These are phyloP conservation scores for Atractosteus spatula DNA, from an alignment of 2,113 vertebrate species.

Conservation along the genomic window DNA sequence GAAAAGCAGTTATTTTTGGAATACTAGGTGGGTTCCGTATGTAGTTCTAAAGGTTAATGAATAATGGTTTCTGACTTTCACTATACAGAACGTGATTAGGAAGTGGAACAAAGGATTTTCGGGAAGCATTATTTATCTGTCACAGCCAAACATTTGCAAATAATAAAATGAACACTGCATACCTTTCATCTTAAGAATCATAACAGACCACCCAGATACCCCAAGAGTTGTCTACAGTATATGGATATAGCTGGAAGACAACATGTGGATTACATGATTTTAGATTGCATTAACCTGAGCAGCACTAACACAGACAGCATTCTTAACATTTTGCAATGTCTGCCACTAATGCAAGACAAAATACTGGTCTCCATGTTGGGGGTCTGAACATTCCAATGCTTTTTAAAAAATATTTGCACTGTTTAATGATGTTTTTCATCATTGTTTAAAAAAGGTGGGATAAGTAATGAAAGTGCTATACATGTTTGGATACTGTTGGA, in stretches of 20 bases:
- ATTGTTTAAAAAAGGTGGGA: no score
- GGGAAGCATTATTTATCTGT: background rate
- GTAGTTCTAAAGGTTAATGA: constrained; percentile 6
- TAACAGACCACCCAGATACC: background rate
- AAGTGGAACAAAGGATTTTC: background rate
- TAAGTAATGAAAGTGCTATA: no score
- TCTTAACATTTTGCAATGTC: no score
- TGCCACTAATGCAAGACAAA: background rate
- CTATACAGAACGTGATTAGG: background rate
- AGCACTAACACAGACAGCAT: no score
- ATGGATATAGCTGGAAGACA: background rate
- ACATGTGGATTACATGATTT: background rate
- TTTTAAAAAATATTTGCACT: no score
- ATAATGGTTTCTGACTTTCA: background rate
- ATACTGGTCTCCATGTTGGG: no score
- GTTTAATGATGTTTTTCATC: no score
- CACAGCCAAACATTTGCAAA: background rate
- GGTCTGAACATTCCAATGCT: no score
- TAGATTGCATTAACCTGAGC: no score
- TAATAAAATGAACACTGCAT: background rate
- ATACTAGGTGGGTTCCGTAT: background rate
- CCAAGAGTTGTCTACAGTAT: background rate
- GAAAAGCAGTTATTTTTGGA: background rate
- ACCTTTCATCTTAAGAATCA: background rate
- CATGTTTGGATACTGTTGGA: no score